phyloP scores from a whole-genome alignment of 1,140 invertebrate species.

The Trichogramma pretiosum region DNA sequence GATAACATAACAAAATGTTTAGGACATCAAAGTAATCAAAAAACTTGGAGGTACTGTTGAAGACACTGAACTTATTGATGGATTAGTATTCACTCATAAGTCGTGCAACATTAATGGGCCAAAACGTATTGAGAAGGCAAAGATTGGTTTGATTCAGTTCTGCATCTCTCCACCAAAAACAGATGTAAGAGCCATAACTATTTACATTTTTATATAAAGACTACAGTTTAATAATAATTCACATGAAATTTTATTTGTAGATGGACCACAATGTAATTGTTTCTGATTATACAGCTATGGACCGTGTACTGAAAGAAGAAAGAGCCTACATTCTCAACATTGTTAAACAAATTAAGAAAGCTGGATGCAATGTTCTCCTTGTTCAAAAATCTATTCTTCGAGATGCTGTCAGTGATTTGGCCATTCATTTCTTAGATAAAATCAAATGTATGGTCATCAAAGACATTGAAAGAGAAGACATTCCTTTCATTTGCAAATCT shows the following conservation, averaged over 20 bases:
- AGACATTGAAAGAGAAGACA: constrained; percentile 95
- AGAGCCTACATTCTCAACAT: constrained; percentile 97
- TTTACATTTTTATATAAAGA: too few relatives aligned
- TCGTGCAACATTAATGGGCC: constrained; percentile 85
- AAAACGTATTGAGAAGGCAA: constrained; percentile 91
- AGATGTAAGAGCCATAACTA: constrained; percentile 72
- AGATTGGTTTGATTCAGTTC: constrained; percentile 98
- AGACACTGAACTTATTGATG: constrained; percentile 93
- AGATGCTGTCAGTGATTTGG: constrained; percentile 94
- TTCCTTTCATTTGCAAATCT: constrained; percentile 95
- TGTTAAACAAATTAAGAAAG: constrained; percentile 97
- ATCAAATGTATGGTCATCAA: constrained; percentile 99
- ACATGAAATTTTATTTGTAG: constrained; percentile 45
- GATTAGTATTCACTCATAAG: constrained; percentile 87
- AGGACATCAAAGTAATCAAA: constrained; percentile 92
- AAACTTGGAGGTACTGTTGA: constrained; percentile 96
- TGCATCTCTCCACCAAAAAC: constrained; percentile 99
- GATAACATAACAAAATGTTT: not conserved
- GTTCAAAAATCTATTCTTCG: constrained; percentile 98
- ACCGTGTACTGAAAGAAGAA: constrained; percentile 96
- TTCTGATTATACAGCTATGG: constrained; percentile 98
- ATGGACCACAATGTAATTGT: constrained; percentile 99
- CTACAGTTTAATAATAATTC: not conserved
- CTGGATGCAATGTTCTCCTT: constrained; percentile 94
- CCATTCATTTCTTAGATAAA: constrained; percentile 96